These are phyloP conservation scores for Novumbra hubbsi DNA, from an alignment of 2,797 vertebrate species.

Conservation along the genomic window DNA sequence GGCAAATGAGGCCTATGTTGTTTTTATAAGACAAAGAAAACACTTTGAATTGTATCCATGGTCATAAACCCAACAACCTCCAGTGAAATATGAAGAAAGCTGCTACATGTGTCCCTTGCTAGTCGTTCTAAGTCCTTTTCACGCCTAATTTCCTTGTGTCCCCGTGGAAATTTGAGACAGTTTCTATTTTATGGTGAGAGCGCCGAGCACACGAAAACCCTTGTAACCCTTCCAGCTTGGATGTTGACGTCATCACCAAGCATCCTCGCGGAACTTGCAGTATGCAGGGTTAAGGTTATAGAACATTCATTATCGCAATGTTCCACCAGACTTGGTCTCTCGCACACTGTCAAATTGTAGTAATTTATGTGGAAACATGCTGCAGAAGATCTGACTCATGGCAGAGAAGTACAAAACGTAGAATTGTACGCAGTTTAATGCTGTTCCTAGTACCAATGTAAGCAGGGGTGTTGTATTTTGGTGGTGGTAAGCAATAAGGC, in stretches of 20 bases:
- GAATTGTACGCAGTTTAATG: neutral
- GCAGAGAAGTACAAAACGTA: neutral
- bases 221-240: constrained; percentile 22
- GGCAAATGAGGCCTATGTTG: constrained; percentile 5
- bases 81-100: constrained; percentile 31
- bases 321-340: constrained; percentile 33
- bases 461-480: neutral
- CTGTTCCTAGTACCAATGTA: neutral
- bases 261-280: constrained; percentile 26
- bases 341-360: constrained; percentile 26
- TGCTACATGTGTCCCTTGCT: constrained; percentile 26
- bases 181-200: constrained; percentile 8
- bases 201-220: neutral
- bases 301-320: constrained; percentile 23
- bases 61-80: constrained; percentile 31
- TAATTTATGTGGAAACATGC: neutral
- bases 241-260: constrained; percentile 40
- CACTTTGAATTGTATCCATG: constrained; percentile 33
- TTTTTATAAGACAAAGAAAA: constrained; percentile 37
- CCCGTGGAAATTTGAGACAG: neutral
- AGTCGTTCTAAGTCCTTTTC: constrained; percentile 54
- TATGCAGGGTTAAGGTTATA: constrained; percentile 42
- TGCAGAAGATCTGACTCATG: neutral
- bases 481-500: too few relatives aligned
- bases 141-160: constrained; percentile 8